Conservation (phyloP, 2,797 vertebrate genomes). For the Siniperca undulata region DNA sequence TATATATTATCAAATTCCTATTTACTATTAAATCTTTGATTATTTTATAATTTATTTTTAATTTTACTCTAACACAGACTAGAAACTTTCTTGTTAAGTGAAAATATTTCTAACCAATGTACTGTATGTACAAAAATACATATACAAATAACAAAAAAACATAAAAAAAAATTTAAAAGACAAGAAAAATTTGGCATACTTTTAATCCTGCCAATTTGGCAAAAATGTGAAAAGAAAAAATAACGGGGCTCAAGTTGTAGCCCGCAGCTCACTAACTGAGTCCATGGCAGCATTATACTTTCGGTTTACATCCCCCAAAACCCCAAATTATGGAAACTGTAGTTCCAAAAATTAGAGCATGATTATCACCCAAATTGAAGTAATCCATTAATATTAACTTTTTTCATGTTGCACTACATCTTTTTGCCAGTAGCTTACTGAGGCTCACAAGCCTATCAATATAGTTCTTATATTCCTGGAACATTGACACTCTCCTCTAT, state of each 20-base stretch:
- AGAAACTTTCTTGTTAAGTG: background rate
- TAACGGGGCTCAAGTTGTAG: fast-evolving
- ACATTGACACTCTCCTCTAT: no score
- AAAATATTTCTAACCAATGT: background rate
- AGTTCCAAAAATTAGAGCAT: background rate
- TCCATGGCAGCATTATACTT: background rate
- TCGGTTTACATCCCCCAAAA: background rate
- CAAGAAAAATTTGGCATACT: background rate
- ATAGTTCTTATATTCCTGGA: background rate
- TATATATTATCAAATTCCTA: background rate
- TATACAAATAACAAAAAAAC: background rate
- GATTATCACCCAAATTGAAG: background rate
- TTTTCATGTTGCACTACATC: background rate
- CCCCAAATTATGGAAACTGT: background rate
- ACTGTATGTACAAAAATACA: background rate
- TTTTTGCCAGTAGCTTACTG: background rate
- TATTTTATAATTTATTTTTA: background rate
- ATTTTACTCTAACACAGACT: background rate
- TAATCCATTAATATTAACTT: background rate
- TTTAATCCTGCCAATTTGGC: background rate
- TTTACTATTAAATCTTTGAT: background rate
- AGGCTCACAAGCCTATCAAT: background rate
- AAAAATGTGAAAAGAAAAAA: background rate
- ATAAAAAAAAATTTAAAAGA: background rate
- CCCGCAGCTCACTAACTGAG: background rate